Evolutionary conservation across 2,888 invertebrate species (phyloP), one percentile per base, ranked within the genome.

Genomic region (Tipula lateralis): DNA sequence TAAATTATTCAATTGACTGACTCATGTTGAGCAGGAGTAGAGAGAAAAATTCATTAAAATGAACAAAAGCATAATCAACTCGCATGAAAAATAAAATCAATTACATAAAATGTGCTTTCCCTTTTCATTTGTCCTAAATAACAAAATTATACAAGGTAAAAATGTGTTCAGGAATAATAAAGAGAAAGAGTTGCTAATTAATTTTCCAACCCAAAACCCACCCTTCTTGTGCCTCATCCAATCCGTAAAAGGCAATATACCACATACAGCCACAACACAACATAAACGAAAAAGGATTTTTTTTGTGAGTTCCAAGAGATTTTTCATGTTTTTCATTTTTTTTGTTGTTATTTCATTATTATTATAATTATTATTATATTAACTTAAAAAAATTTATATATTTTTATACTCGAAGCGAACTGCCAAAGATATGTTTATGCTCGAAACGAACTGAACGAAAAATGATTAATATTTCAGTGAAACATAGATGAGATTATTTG

Each of bases 101-200:
- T 66, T 66, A 24, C 12, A 24, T 9, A 66, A 66, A 66, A 66
- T 66, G 2, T 66, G 66, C 19, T 66, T 66, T 66, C 66, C 66
- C 24, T 66, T 66, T 66, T 66, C 66, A 66, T 24, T 66, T 66
- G 66, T 66, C 66, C 66, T 66, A 66, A 66, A 66, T 66, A 66
- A 66, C 24, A 66, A 66, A 66, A 24, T 66, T 44, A n/a, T 13
- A 24, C 66, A 66, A 66, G 66, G 66, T 66, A 66, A 66, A 66
- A 24, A 66, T 24, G 2, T 24, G 9, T 66, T 66, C 24, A 2
- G 66, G 24, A 66, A 24, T 66, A 66, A 66, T 66, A 66, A 66
- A 66, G 9, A 19, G 24, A 66, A 66, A 66, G 66, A 66, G 66
- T 66, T 66, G 24, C 66, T 66, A 66, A 66, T 66, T 66, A 66